A percentile compares a stretch with the other conserved stretches of the same genome.
Evolutionary conservation across 2,113 vertebrate species (phyloP).

Genomic region (Oxyura jamaicensis): DNA sequence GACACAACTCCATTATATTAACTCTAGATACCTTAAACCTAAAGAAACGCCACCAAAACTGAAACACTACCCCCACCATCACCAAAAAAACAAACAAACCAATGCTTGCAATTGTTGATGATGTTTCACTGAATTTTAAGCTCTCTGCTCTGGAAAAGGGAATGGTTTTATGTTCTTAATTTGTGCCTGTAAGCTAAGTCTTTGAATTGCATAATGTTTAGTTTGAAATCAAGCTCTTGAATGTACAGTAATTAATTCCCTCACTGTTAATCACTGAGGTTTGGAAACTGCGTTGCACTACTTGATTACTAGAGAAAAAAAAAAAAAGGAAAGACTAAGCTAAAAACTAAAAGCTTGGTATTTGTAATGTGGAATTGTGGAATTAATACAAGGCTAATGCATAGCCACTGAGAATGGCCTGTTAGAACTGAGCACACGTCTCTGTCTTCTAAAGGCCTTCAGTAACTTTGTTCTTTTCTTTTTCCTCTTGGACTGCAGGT

Average conservation of each 20-base stretch:
- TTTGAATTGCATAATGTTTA: not conserved
- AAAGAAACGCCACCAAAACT: not conserved
- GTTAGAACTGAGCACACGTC: conserved; percentile 72
- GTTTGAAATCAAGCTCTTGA: not conserved
- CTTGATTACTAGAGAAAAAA: not conserved
- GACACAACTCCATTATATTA: conserved; percentile 5
- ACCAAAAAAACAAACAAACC: not conserved
- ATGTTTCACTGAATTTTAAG: conserved; percentile 29
- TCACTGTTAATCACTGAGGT: conserved; percentile 13
- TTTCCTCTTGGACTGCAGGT: conserved; percentile 97
- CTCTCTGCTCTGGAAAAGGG: conserved; percentile 12
- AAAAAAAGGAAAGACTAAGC: not conserved
- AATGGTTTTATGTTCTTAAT: conserved; percentile 8
- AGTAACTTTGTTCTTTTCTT: conserved; percentile 89
- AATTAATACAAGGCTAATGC: conserved; percentile 40
- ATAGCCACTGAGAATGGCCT: conserved; percentile 57
- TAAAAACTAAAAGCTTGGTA: not conserved
- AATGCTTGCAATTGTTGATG: not conserved
- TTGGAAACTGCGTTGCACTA: not conserved
- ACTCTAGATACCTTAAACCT: conserved; percentile 18
- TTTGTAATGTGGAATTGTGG: conserved; percentile 21
- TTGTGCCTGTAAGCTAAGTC: not conserved
- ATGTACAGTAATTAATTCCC: not conserved
- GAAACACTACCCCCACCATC: no score
- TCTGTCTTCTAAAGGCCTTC: conserved; percentile 76